These are phyloP conservation scores for Cheilosia pagana DNA, from an alignment of 2,888 invertebrate genomes.

Conservation along the genomic window DNA sequence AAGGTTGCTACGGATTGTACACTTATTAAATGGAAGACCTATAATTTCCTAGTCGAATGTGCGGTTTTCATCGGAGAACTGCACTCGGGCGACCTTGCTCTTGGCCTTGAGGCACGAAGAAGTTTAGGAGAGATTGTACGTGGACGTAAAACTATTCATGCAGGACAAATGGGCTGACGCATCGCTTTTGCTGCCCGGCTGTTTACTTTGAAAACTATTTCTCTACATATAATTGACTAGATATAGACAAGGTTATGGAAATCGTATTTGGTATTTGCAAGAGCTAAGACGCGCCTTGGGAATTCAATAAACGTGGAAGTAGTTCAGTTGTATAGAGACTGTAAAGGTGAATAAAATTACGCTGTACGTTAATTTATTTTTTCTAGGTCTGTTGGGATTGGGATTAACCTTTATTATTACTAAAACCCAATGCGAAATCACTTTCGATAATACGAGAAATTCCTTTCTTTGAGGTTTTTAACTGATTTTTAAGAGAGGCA, in stretches of 20 bases:
- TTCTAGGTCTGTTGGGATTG: not conserved
- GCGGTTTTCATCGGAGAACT: constrained; percentile 56
- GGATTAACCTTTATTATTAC: not conserved
- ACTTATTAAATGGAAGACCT: constrained; percentile 64
- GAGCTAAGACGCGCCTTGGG: constrained; percentile 25
- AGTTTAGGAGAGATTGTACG: constrained; percentile 50
- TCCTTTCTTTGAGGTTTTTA: no score
- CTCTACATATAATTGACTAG: constrained; percentile 22
- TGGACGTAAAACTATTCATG: constrained; percentile 72
- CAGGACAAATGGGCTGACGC: constrained; percentile 64
- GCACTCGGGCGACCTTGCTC: constrained; percentile 61
- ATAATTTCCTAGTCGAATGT: constrained; percentile 62
- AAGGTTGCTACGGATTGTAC: constrained; percentile 62
- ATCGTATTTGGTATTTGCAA: constrained; percentile 39
- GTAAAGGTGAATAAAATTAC: not conserved
- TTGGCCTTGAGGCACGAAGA: constrained; percentile 62
- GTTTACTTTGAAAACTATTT: constrained; percentile 40
- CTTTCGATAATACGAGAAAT: no score
- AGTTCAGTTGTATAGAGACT: not conserved
- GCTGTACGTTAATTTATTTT: not conserved
- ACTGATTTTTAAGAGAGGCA: no score
- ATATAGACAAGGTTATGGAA: constrained; percentile 54
- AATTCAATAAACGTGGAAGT: not conserved
- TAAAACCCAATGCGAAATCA: no score
- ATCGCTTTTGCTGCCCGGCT: not conserved